Base-by-base conservation (phyloP, 1,140 invertebrate genomes). In the Tetramorium simillimum region DNA sequence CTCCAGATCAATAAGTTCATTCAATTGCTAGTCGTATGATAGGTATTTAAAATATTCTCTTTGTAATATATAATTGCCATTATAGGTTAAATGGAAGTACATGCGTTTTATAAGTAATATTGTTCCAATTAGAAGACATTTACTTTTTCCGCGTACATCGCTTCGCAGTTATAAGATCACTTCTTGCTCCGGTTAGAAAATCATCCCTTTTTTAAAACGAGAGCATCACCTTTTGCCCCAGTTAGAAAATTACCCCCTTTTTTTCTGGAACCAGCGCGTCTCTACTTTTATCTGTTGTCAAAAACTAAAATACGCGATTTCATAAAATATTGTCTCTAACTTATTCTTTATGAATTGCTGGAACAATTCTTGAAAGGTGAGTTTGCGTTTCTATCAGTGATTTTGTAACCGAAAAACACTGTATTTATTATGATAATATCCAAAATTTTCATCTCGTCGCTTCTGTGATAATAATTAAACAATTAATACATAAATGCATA, bases 1-100 rank as follows among this genome's bases (percentile, higher is more conserved):
- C 21, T 46, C 0, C 16, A 24, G 65, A 78, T 89, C 88, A 49
- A 89, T 89, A 77, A 43, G 37, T 56, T 60, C 21, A 28, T 81
- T 58, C 53, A 60, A 37, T 28, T 46, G 9, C 12, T 28, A 40
- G 18, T 82, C 9, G 49, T 37, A n/a, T 21, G 67, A 46, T 33
- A 33, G 33, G 33, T 33, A 14, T 33, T 46, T 1, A 24, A 84
- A 14, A 60, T 75, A 84, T 60, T 60, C 56, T 60, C 37, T 60
- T 69, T 69, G 40, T 49, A 69, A 43, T 43, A 3, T n/a, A 37
- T 16, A 4, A 82, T 80, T 69, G n/a, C 9, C 9, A 21, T 28
- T 56, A 58, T 46, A 62, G 67, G 24, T 73, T 24, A 33, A 76
- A 43, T 3, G n/a, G 21, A 69, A 72, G 16, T 28, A 28, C n/a